A percentile compares a stretch with the other conserved stretches of the same genome.
These are phyloP conservation scores for Agrochola macilenta DNA, from an alignment of 2,888 invertebrate genomes.

Conservation along the genomic window DNA sequence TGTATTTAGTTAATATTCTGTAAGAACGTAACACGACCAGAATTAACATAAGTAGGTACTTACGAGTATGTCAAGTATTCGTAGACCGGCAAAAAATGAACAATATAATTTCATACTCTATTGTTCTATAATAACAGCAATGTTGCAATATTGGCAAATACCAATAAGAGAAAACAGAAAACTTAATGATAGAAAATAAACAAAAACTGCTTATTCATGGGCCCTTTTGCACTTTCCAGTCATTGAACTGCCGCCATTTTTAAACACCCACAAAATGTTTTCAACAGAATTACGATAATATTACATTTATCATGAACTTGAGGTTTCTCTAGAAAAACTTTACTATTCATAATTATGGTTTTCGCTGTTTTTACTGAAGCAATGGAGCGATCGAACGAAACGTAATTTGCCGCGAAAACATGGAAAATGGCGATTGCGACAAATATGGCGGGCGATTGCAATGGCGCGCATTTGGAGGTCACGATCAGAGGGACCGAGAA, in stretches of 20 bases:
- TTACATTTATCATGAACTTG: constrained; percentile 75
- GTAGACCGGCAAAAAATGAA: neutral
- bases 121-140: constrained; percentile 16
- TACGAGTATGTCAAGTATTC: neutral
- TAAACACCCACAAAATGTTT: constrained; percentile 39
- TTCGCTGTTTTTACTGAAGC: constrained; percentile 59
- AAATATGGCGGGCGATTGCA: constrained; percentile 61
- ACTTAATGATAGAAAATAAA: constrained; percentile 32
- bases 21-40: neutral
- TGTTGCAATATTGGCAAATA: constrained; percentile 31
- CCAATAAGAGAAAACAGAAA: constrained; percentile 47
- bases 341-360: constrained; percentile 68
- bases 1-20: neutral
- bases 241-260: constrained; percentile 41
- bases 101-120: neutral
- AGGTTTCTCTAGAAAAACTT: constrained; percentile 75
- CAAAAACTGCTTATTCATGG: constrained; percentile 26
- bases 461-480: constrained; percentile 72
- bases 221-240: constrained; percentile 52
- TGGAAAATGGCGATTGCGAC: constrained; percentile 70
- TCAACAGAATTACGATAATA: constrained; percentile 37
- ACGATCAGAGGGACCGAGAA: constrained; percentile 66
- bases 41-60: neutral
- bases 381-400: constrained; percentile 53
- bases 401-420: constrained; percentile 65